Evolutionary conservation across 2,888 invertebrate genomes (phyloP), one percentile per base, ranked within the genome.

Genomic region (Pseudococcus viburni): DNA sequence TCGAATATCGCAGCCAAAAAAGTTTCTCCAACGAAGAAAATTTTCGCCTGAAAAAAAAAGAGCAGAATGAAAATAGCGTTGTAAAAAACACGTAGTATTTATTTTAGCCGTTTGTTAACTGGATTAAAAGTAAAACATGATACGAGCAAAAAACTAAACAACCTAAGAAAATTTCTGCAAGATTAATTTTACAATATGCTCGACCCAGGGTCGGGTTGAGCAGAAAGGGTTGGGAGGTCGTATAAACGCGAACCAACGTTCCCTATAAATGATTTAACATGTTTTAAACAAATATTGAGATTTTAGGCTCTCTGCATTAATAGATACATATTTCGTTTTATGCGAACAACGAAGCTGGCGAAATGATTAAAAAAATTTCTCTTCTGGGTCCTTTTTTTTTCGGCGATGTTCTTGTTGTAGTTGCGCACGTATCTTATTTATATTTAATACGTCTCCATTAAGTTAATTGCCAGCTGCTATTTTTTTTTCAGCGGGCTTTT

Each of bases 281-380:
- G 68, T 73, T 73, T 73, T 73, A 73, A 73, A 73, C 68, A 73
- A 73, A 73, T 73, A 73, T 73, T 73, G 68, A 73, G 33, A 73
- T 33, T 59, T 59, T 59, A 59, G 59, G 59, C 59, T 33, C 26
- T 33, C 26, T 33, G 26, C 26, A 33, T 33, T 2, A 33, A 33
- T 33, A 33, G 3, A 5, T 26, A 73, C 26, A 73, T 73, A 73
- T 33, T 73, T 33, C 68, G 26, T 33, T 15, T 59, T 19, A 19
- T 11, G 4, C 19, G 8, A 19, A 0, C 19, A 59, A 59, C 59
- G 68, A 73, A 26, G 12, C 68, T 26, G 68, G 68, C 26, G 15
- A 73, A 73, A 73, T 73, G 68, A 73, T 73, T 73, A 73, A 73
- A 73, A 73, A 73, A 73, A 26, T 64, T 73, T 26, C 59, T 59